Percentiles rank a stretch among this genome's conserved stretches.
Conservation (phyloP, 2,888 invertebrate species). For the Nomada hirtipes region DNA sequence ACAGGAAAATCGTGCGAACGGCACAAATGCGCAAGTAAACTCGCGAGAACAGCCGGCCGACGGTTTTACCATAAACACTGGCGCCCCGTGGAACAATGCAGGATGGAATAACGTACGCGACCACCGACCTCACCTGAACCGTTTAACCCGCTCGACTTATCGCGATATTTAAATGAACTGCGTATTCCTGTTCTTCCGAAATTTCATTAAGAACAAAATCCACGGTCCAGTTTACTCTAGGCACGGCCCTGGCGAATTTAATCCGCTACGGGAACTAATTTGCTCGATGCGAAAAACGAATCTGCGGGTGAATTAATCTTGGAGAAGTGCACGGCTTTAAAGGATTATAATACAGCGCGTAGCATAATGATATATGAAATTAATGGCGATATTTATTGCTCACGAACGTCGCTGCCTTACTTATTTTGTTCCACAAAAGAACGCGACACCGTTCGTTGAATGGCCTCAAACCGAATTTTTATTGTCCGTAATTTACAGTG, state of each 20-base stretch:
- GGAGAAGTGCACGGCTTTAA: no score
- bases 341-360: no score
- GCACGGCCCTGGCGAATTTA: no score
- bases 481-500: not conserved
- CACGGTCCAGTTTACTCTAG: no score
- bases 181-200: no score
- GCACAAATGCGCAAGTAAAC: constrained; percentile 23
- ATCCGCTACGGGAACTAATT: no score
- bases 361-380: no score
- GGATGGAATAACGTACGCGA: constrained; percentile 34
- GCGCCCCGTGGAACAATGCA: constrained; percentile 62
- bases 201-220: no score
- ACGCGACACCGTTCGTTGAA: not conserved
- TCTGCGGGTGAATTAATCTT: no score
- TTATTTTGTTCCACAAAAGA: not conserved
- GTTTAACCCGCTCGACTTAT: not conserved
- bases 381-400: no score
- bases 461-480: not conserved
- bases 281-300: no score
- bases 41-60: constrained; percentile 28
- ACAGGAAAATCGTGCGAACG: constrained; percentile 34
- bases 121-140: constrained; percentile 22
- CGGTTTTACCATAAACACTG: constrained; percentile 51
- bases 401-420: not conserved
- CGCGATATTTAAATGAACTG: no score